Conservation (phyloP, 2,888 invertebrate genomes). For the Cryptus viduatorius region DNA sequence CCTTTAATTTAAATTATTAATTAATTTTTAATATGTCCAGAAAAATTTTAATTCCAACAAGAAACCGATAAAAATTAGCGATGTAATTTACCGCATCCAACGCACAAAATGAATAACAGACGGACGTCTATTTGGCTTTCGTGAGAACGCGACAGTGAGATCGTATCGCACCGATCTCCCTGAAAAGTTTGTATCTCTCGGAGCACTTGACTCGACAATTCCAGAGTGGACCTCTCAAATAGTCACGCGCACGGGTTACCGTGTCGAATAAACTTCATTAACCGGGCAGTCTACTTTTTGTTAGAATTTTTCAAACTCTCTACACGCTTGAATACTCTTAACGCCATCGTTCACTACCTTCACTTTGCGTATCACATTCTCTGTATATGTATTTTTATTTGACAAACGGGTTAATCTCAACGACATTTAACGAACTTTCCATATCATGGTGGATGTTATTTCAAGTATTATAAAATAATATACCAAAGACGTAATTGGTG, state of each 20-base stretch:
- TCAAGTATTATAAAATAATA: background rate
- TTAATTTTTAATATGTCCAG: too few species aligned
- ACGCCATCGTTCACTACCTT: constrained; percentile 43
- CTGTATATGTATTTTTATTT: background rate
- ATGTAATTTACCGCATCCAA: too few species aligned
- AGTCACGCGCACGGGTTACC: constrained; percentile 38
- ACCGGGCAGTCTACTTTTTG: constrained; percentile 34
- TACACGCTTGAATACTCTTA: constrained; percentile 41
- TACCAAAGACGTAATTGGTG: background rate
- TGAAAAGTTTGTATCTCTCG: background rate
- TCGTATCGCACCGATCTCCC: too few species aligned
- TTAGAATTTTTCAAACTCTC: constrained; percentile 51
- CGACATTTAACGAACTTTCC: background rate
- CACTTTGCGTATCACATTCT: constrained; percentile 26
- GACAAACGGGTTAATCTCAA: background rate
- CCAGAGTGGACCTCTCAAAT: constrained; percentile 22
- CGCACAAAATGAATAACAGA: background rate
- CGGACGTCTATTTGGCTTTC: background rate
- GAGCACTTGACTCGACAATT: constrained; percentile 34
- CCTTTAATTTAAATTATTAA: too few species aligned
- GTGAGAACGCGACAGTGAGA: background rate
- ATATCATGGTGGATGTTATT: background rate
- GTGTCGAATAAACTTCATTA: constrained; percentile 50
- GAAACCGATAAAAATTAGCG: too few species aligned
- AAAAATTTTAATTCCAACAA: too few species aligned